Evolutionary conservation across 92 coral and sea anemone genomes (phyloP).

Genomic region (Porites divaricata): DNA sequence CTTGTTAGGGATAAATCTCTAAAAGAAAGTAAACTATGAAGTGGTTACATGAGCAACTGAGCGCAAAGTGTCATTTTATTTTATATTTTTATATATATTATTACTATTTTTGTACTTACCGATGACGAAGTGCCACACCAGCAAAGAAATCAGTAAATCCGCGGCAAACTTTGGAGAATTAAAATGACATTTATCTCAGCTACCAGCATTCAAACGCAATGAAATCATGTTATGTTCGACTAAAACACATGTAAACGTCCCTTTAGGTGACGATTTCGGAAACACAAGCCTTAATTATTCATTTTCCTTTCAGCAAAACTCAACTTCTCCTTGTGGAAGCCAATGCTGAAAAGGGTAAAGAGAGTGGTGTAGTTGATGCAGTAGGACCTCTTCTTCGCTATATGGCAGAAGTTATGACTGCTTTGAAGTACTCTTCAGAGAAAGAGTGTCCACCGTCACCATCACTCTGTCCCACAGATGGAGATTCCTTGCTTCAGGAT

Average conservation of each 20-base stretch:
- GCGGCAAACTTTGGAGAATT: no score
- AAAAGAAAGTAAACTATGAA: no score
- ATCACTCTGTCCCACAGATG: conserved; percentile 71
- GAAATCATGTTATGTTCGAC: background rate
- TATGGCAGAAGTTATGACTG: conserved; percentile 89
- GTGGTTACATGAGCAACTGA: no score
- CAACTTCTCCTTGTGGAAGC: conserved; percentile 70
- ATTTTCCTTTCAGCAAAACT: conserved; percentile 60
- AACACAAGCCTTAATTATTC: background rate
- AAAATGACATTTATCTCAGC: no score
- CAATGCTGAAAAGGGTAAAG: conserved; percentile 66
- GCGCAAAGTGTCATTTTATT: no score
- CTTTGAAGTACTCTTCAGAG: conserved; percentile 79
- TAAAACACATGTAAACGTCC: background rate
- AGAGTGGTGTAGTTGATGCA: conserved; percentile 83
- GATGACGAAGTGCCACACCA: no score
- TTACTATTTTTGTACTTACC: no score
- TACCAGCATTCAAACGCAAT: no score
- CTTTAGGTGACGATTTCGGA: background rate
- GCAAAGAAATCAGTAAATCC: no score
- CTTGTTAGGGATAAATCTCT: no score
- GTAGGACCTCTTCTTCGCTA: conserved; percentile 87
- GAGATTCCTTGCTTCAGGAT: conserved; percentile 80
- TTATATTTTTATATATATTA: no score
- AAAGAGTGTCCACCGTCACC: conserved; percentile 83